A percentile compares a stretch with the other conserved stretches of the same genome.
Conservation (phyloP, 2,888 invertebrate species). For the Anarsia innoxiella region DNA sequence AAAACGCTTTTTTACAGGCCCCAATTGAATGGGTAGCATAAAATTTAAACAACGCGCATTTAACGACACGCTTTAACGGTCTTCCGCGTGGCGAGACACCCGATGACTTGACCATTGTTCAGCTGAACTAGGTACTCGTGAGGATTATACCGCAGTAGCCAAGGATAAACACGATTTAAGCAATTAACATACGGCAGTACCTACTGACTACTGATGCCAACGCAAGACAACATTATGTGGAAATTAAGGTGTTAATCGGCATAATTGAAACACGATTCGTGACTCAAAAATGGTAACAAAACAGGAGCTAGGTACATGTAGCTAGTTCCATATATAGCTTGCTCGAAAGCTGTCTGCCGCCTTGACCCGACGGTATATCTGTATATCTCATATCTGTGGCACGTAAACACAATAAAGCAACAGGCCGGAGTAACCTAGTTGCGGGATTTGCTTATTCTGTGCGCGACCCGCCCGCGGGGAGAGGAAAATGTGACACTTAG, state of each 20-base stretch:
- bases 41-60: conserved; percentile 69
- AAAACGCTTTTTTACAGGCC: conserved; percentile 68
- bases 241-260: conserved; percentile 40
- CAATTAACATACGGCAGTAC: conserved; percentile 42
- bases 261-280: conserved; percentile 49
- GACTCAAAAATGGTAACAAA: conserved; percentile 41
- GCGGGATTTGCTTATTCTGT: conserved; percentile 55
- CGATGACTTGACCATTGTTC: conserved; percentile 48
- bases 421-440: conserved; percentile 65
- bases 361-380: conserved; percentile 61
- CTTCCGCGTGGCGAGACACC: conserved; percentile 56
- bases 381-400: conserved; percentile 68
- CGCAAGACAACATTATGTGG: conserved; percentile 48
- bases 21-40: conserved; percentile 67
- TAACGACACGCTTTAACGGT: conserved; percentile 64
- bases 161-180: conserved; percentile 49
- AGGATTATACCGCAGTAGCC: conserved; percentile 41
- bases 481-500: conserved; percentile 27
- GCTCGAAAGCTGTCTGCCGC: conserved; percentile 67
- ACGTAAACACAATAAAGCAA: conserved; percentile 73
- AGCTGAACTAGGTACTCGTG: conserved; percentile 22
- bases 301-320: conserved; percentile 55
- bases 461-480: conserved; percentile 29
- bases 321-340: conserved; percentile 56
- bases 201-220: conserved; percentile 31